Evolutionary conservation across 1,140 invertebrate genomes (phyloP), one percentile per base, ranked within the genome.

Genomic region (Agrilus planipennis): DNA sequence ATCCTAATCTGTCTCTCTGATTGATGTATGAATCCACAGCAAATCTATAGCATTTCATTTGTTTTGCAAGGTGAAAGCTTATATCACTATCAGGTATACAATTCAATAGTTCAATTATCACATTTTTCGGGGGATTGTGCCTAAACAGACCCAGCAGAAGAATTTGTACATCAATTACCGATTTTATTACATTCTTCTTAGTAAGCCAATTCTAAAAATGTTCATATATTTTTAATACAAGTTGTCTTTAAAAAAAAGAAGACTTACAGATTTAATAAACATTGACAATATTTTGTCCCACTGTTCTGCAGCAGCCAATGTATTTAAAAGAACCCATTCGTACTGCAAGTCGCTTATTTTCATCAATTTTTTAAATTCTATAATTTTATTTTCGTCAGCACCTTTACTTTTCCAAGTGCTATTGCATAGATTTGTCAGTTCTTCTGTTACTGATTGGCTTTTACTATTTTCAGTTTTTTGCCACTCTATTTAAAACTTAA

Each of bases 21-120:
- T 63, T 63, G 0, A 67, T 55, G n/a, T 64, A 53, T 20, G 61
- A 63, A 36, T 70, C 63, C 45, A 71, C 67, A 6, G 71, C 61
- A 29, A 67, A 65, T 7, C 58, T 50, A 46, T 70, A 67, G 36
- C 67, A 63, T 58, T 70, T 43, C 19, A 57, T 41, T 43, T 54
- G 53, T 28, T 51, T 41, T 15, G 53, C 57, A 9, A 59, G 41
- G 12, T 19, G 28, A 29, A 56, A 32, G 12, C 47, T 39, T 31
- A 34, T 51, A 5, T 55, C 52, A 19, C 17, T 30, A 38, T 59
- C 53, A 34, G 41, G 31, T 20, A 55, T 46, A 31, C 46, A 54
- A 9, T 11, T 9, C 38, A 59, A 43, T 22, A 50, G 51, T 31
- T 49, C 41, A 44, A 54, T 45, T 22, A 57, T 29, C 18, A 57